phyloP scores from a whole-genome alignment of 2,888 invertebrate genomes.

The Dichetophora obliterata region DNA sequence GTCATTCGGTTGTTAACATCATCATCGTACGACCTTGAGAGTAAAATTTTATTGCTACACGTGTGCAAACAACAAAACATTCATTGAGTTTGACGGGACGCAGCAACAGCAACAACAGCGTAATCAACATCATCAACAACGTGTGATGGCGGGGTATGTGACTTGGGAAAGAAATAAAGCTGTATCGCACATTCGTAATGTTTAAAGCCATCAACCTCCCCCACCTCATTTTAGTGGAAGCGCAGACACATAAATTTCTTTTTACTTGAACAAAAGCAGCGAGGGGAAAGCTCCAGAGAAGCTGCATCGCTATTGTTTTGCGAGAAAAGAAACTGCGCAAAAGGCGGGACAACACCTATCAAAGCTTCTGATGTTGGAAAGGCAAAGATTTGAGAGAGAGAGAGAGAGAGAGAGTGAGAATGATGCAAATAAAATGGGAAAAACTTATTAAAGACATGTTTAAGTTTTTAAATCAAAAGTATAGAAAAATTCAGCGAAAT shows the following conservation, averaged over 20 bases:
- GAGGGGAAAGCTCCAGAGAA: background rate
- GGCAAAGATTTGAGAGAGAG: too few species aligned
- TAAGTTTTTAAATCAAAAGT: too few species aligned
- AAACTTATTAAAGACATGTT: background rate
- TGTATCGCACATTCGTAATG: background rate
- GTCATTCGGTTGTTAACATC: background rate
- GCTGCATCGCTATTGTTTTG: background rate
- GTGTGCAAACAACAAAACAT: slow-evolving; percentile 59
- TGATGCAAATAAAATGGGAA: background rate
- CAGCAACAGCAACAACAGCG: slow-evolving; percentile 35
- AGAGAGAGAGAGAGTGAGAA: too few species aligned
- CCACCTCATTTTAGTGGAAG: background rate
- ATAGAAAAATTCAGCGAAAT: too few species aligned
- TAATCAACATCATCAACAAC: background rate
- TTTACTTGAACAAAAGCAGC: background rate
- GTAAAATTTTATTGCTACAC: slow-evolving; percentile 66
- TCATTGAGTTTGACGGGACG: slow-evolving; percentile 48
- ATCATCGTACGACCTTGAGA: slow-evolving; percentile 62
- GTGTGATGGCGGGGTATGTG: background rate
- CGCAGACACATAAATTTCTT: slow-evolving; percentile 17
- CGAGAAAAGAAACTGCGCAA: background rate
- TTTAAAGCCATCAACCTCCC: background rate
- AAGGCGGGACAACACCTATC: background rate
- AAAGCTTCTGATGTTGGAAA: too few species aligned
- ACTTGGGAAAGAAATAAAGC: background rate